Conservation (phyloP, 30 jellyfish, hydroid and myxozoan species). For the Aurelia sp. region DNA sequence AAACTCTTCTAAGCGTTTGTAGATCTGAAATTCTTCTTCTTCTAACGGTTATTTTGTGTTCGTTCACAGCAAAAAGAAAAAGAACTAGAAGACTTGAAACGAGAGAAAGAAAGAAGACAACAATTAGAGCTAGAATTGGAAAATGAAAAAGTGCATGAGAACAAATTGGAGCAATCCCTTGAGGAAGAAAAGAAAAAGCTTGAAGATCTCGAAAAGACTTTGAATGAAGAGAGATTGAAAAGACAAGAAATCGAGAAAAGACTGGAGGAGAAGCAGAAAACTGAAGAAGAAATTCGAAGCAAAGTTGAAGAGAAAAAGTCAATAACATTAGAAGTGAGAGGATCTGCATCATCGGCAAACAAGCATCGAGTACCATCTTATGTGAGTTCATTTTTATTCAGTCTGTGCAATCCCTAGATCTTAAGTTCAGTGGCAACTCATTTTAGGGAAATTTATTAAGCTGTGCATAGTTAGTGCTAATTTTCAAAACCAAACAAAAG, state of each 20-base stretch:
- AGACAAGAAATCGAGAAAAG: slow-evolving; percentile 85
- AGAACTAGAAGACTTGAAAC: slow-evolving; percentile 86
- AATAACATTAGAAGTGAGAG: slow-evolving; percentile 14
- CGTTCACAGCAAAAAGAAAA: slow-evolving; percentile 85
- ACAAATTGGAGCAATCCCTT: slow-evolving; percentile 76
- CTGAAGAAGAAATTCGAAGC: slow-evolving; percentile 30
- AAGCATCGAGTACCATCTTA: slow-evolving; percentile 90
- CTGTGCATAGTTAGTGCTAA: too few species aligned
- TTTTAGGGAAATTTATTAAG: too few species aligned
- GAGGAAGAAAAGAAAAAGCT: slow-evolving; percentile 84
- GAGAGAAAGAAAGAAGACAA: slow-evolving; percentile 87
- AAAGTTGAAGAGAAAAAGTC: slow-evolving; percentile 33
- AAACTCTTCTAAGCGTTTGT: too few species aligned
- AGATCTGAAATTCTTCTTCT: neutral
- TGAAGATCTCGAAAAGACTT: slow-evolving; percentile 71
- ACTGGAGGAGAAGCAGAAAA: slow-evolving; percentile 56
- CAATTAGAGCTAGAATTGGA: slow-evolving; percentile 77
- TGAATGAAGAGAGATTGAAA: slow-evolving; percentile 82
- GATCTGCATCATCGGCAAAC: slow-evolving; percentile 41
- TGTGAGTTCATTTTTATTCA: slow-evolving; percentile 50
- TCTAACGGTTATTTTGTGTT: neutral
- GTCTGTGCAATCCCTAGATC: too few species aligned
- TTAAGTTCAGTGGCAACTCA: too few species aligned
- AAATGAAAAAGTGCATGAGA: slow-evolving; percentile 84
- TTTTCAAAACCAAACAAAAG: too few species aligned